These are phyloP conservation scores for Oxyura jamaicensis DNA, from an alignment of 2,113 vertebrate genomes.

Conservation along the genomic window DNA sequence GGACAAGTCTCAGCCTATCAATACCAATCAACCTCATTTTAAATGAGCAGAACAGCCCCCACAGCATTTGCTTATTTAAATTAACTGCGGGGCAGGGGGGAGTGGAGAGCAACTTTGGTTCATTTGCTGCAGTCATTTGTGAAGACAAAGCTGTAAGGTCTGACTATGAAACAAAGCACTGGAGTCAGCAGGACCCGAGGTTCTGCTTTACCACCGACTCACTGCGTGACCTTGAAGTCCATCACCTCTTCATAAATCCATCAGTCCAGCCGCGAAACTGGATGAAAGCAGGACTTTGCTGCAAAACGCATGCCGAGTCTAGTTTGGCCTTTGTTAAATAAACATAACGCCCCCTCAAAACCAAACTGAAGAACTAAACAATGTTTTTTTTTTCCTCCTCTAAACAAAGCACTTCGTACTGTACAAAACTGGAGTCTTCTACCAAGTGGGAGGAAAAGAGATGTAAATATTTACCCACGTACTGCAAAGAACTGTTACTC, in stretches of 20 bases:
- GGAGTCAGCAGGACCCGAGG: neutral
- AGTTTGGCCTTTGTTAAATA: conserved; percentile 30
- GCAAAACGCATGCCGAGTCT: neutral
- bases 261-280: neutral
- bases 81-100: neutral
- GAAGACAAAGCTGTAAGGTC: neutral
- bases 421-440: conserved; percentile 29
- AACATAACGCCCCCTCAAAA: conserved; percentile 32
- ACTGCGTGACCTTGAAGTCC: conserved; percentile 2
- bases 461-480: conserved; percentile 55
- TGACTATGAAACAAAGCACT: neutral
- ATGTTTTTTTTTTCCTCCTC: neutral
- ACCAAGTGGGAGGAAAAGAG: conserved; percentile 29
- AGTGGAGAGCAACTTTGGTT: neutral
- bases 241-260: conserved; percentile 2
- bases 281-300: neutral
- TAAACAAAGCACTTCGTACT: conserved; percentile 11
- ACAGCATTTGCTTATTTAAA: conserved; percentile 23
- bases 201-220: neutral
- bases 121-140: neutral
- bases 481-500: conserved; percentile 4
- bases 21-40: neutral
- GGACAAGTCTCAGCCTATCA: conserved; percentile 4
- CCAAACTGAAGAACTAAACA: neutral
- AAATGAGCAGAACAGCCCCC: neutral